Conservation (phyloP, 2,113 vertebrate genomes). For the Charadrius vociferus region DNA sequence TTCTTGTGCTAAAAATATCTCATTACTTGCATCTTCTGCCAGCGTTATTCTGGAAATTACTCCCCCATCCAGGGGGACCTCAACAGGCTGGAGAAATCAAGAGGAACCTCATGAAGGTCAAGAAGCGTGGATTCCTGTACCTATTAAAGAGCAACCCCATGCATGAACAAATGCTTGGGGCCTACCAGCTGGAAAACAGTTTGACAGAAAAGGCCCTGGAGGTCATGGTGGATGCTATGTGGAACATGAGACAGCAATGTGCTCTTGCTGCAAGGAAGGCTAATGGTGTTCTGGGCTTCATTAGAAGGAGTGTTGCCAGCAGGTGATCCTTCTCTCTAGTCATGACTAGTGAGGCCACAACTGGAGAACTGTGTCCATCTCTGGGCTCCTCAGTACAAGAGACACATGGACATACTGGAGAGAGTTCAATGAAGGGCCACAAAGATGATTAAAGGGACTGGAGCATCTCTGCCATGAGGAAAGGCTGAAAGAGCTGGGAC, state of each 20-base stretch:
- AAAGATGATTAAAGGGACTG: background rate
- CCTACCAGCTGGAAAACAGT: background rate
- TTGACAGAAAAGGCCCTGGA: background rate
- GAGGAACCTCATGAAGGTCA: background rate
- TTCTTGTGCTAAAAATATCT: background rate
- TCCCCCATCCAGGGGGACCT: background rate
- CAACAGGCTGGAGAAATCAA: background rate
- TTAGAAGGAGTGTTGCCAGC: background rate
- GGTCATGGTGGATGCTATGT: accelerated
- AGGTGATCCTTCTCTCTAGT: background rate
- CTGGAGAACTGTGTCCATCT: background rate
- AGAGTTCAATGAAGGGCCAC: background rate
- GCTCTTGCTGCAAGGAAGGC: background rate
- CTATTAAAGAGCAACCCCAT: background rate
- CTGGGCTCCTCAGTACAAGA: background rate
- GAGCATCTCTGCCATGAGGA: background rate
- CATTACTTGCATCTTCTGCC: background rate
- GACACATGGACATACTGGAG: background rate
- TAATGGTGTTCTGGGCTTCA: background rate
- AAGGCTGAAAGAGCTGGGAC: background rate
- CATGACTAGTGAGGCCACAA: background rate
- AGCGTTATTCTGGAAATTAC: background rate
- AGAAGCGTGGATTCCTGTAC: background rate
- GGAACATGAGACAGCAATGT: background rate
- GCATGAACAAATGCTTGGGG: accelerated